A percentile compares a stretch with the other conserved stretches of the same genome.
These are phyloP conservation scores for Phasianus colchicus DNA, from an alignment of 2,113 vertebrate genomes.

Conservation along the genomic window DNA sequence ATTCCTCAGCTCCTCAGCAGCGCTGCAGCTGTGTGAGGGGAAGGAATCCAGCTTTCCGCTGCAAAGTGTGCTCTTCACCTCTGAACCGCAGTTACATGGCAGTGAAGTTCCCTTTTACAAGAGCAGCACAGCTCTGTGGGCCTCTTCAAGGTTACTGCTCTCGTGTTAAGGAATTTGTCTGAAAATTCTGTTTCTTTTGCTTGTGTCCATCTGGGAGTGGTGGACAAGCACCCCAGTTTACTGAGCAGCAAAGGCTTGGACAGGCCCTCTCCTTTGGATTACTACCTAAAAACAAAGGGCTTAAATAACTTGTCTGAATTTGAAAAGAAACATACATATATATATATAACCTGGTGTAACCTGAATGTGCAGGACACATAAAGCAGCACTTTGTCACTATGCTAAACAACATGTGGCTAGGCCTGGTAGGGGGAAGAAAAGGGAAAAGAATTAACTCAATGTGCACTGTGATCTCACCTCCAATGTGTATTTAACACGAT, in stretches of 20 bases:
- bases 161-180: neutral
- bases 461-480: neutral
- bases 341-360: neutral
- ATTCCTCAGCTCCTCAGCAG: neutral
- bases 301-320: neutral
- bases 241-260: neutral
- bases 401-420: constrained; percentile 45
- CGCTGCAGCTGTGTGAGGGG: neutral
- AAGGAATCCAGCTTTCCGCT: neutral
- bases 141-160: neutral
- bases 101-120: neutral
- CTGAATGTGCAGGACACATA: neutral
- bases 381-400: neutral
- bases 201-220: neutral
- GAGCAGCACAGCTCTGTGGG: neutral
- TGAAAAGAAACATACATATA: neutral
- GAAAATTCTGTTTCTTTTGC: neutral
- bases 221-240: neutral
- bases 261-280: neutral
- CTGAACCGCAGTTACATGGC: rapidly evolving
- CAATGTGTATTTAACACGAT: neutral
- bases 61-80: neutral
- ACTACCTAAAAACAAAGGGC: neutral
- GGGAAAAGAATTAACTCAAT: neutral
- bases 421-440: neutral